Evolutionary conservation across 2,113 vertebrate genomes (phyloP).

Genomic region (Nycticorax nycticorax): DNA sequence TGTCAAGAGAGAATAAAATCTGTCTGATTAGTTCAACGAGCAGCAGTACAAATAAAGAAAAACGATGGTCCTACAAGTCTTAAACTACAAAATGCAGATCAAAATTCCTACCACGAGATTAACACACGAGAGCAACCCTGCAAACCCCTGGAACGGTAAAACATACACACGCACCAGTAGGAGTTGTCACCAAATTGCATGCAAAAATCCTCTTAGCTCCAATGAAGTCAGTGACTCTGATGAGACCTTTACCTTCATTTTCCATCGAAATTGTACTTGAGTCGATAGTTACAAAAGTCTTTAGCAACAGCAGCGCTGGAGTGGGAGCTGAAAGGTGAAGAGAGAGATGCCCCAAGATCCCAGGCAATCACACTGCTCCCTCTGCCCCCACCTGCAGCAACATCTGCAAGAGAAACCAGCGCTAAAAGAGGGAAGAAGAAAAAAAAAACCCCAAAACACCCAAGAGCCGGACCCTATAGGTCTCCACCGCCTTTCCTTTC

Average conservation of each 20-base stretch:
- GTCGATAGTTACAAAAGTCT: slow-evolving; percentile 73
- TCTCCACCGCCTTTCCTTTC: not conserved
- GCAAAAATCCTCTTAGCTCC: slow-evolving; percentile 59
- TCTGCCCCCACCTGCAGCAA: slow-evolving; percentile 73
- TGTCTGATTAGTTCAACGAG: not conserved
- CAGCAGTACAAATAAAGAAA: not conserved
- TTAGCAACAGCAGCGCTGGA: slow-evolving; percentile 67
- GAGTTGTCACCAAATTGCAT: slow-evolving; percentile 36
- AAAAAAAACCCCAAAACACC: not conserved
- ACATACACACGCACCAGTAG: slow-evolving; percentile 21
- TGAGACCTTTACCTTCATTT: slow-evolving; percentile 81
- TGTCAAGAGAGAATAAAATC: not conserved
- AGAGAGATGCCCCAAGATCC: slow-evolving; percentile 70
- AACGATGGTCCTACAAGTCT: not conserved
- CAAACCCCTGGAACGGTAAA: not conserved
- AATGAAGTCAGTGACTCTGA: slow-evolving; percentile 31
- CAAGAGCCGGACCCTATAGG: rapidly evolving
- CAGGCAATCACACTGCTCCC: slow-evolving; percentile 74
- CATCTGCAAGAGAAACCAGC: slow-evolving; percentile 75
- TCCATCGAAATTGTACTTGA: slow-evolving; percentile 78
- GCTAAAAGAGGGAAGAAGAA: not conserved
- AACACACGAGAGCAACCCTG: not conserved
- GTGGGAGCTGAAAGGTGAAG: slow-evolving; percentile 52
- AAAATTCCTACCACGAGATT: not conserved
- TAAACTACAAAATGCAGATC: not conserved